These are phyloP conservation scores for Philhelius pedissequus DNA, from an alignment of 2,888 invertebrate genomes.

Conservation along the genomic window DNA sequence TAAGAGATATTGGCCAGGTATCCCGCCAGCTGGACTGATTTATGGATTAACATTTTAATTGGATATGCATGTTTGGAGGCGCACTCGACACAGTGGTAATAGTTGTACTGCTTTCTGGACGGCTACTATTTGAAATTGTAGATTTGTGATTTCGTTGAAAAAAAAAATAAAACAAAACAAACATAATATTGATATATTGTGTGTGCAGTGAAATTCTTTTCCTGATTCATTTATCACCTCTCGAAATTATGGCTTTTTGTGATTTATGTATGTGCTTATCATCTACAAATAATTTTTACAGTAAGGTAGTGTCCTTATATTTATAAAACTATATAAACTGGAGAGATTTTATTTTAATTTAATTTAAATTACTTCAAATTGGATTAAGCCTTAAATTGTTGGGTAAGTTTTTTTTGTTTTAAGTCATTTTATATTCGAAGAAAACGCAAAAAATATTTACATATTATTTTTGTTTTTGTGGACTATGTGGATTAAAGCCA, in stretches of 20 bases:
- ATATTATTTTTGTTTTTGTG: too few relatives aligned
- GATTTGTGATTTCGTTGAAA: not conserved
- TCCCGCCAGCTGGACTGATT: constrained; percentile 62
- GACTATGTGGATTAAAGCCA: too few relatives aligned
- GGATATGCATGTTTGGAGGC: constrained; percentile 57
- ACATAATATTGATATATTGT: constrained; percentile 6
- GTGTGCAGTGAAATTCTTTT: constrained; percentile 1
- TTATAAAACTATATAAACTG: not conserved
- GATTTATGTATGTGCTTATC: not conserved
- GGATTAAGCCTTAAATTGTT: not conserved
- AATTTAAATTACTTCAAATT: not conserved
- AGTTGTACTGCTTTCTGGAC: not conserved
- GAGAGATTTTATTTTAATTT: too few relatives aligned
- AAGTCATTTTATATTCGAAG: too few relatives aligned
- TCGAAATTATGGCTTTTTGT: not conserved
- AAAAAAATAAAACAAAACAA: not conserved
- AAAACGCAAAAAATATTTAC: too few relatives aligned
- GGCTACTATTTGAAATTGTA: constrained; percentile 4
- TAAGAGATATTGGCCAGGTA: constrained; percentile 59
- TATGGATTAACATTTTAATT: constrained; percentile 66
- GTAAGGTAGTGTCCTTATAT: not conserved
- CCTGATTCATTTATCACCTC: constrained; percentile 16
- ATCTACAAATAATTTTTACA: not conserved
- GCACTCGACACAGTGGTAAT: constrained; percentile 9
- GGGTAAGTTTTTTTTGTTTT: not conserved